These are phyloP conservation scores for Lysiphlebus fabarum DNA, from an alignment of 1,140 invertebrate genomes.

Conservation along the genomic window DNA sequence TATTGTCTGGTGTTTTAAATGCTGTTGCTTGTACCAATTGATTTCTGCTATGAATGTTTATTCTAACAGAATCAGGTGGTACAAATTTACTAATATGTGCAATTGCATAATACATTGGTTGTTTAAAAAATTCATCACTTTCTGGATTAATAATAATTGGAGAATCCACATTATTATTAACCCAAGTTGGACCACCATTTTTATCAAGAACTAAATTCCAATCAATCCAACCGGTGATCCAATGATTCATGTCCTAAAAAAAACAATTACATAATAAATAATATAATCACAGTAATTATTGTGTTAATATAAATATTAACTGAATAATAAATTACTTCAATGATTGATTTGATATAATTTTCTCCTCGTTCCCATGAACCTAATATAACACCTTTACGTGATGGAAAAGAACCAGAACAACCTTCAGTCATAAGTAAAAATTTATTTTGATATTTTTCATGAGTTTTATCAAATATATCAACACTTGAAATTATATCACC, in stretches of 20 bases:
- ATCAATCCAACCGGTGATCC: slow-evolving; percentile 76
- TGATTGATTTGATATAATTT: slow-evolving; percentile 67
- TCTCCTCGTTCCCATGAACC: slow-evolving; percentile 75
- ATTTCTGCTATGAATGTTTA: slow-evolving; percentile 19
- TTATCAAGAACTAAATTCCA: slow-evolving; percentile 83
- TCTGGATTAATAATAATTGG: slow-evolving; percentile 71
- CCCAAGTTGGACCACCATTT: slow-evolving; percentile 79
- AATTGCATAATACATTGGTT: slow-evolving; percentile 84
- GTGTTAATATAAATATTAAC: too few relatives aligned
- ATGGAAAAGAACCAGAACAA: slow-evolving; percentile 53
- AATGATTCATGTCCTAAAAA: slow-evolving; percentile 68
- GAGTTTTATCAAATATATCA: slow-evolving; percentile 56
- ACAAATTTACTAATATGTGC: slow-evolving; percentile 86
- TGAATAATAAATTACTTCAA: slow-evolving; percentile 53
- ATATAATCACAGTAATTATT: too few relatives aligned
- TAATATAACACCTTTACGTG: slow-evolving; percentile 59
- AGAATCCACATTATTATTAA: slow-evolving; percentile 72
- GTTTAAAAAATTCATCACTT: slow-evolving; percentile 77
- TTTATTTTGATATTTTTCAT: slow-evolving; percentile 65
- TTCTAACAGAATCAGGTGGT: slow-evolving; percentile 59
- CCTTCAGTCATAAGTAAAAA: slow-evolving; percentile 78
- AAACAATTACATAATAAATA: too few relatives aligned
- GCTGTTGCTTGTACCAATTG: background rate
- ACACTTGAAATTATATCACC: slow-evolving; percentile 60
- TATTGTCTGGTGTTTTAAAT: slow-evolving; percentile 5